Conservation (phyloP, 2,113 vertebrate genomes). For the Hyaena hyaena region DNA sequence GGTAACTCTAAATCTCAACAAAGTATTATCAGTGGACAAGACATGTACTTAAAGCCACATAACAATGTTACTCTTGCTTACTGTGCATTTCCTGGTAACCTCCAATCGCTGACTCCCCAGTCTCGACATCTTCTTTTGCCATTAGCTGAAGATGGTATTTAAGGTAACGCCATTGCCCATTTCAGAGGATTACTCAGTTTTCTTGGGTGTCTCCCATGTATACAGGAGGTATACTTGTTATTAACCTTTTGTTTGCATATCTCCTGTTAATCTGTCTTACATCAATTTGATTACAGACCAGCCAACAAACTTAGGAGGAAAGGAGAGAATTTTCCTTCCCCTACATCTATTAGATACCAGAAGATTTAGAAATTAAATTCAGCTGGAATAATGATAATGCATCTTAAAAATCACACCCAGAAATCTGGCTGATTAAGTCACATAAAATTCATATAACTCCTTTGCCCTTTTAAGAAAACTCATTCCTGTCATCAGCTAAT, state of each 20-base stretch:
- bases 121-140: not conserved
- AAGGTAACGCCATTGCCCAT: not conserved
- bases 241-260: not conserved
- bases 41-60: not conserved
- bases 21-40: not conserved
- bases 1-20: not conserved
- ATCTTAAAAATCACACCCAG: conserved; percentile 40
- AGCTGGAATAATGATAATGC: conserved; percentile 23
- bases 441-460: conserved; percentile 54
- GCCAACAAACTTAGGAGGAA: not conserved
- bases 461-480: conserved; percentile 75
- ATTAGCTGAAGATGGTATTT: not conserved
- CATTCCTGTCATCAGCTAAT: conserved; percentile 66
- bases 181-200: not conserved
- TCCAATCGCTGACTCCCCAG: not conserved
- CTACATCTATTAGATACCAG: not conserved
- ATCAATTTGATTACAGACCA: not conserved
- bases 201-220: not conserved
- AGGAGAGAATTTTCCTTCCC: not conserved
- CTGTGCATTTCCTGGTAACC: not conserved
- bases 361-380: conserved; percentile 8
- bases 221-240: not conserved
- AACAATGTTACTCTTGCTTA: not conserved
- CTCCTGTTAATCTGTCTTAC: not conserved
- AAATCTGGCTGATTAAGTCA: conserved; percentile 62